These are phyloP conservation scores for Vulpes lagopus DNA, from an alignment of 2,113 vertebrate species.

Conservation along the genomic window DNA sequence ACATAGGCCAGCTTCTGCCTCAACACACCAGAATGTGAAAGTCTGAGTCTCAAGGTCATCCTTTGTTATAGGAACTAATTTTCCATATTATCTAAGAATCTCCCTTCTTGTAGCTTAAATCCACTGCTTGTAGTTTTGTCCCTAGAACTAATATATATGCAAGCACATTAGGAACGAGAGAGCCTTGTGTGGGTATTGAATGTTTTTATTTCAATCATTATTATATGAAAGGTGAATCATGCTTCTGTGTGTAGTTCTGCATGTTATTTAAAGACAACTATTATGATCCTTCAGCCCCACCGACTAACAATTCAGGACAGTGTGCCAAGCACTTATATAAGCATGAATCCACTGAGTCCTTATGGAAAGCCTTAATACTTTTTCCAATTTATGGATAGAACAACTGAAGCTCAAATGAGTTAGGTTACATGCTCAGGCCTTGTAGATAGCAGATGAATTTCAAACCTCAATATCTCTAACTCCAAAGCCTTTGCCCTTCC, in stretches of 20 bases:
- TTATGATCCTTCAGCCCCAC: background rate
- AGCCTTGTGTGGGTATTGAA: background rate
- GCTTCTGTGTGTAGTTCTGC: background rate
- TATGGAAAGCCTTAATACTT: background rate
- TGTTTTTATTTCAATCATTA: background rate
- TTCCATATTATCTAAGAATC: background rate
- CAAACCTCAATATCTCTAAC: background rate
- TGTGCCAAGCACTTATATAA: background rate
- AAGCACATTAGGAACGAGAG: background rate
- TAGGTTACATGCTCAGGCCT: background rate
- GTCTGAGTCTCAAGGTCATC: background rate
- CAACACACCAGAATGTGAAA: background rate
- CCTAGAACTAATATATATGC: background rate
- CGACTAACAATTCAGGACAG: background rate
- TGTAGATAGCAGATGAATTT: background rate
- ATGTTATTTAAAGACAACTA: background rate
- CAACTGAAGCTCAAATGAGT: background rate
- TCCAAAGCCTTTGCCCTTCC: background rate
- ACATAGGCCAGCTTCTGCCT: background rate
- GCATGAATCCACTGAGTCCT: background rate
- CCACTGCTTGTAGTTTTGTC: background rate
- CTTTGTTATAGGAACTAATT: background rate
- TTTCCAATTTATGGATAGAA: background rate
- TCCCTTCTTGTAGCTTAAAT: background rate
- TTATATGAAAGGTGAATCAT: background rate